phyloP scores from a whole-genome alignment of 2,888 invertebrate species.

The Tinea pellionella region DNA sequence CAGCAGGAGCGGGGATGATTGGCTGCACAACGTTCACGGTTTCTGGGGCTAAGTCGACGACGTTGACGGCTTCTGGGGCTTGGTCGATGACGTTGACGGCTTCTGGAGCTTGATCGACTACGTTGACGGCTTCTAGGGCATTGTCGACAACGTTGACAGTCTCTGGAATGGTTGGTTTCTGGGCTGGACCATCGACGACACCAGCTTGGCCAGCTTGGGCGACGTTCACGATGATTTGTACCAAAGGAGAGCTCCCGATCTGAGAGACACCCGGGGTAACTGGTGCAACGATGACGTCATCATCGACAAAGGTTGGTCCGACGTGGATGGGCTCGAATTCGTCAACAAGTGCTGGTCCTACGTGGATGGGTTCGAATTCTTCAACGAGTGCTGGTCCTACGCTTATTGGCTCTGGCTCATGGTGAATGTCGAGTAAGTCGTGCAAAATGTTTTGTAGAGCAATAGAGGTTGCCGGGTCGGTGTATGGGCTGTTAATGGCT shows the following conservation, averaged over 20 bases:
- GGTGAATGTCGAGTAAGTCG: slow-evolving; percentile 22
- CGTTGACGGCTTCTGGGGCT: slow-evolving; percentile 16
- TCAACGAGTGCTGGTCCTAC: slow-evolving; percentile 20
- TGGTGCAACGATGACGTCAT: slow-evolving; percentile 18
- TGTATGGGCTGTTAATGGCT: slow-evolving; percentile 40
- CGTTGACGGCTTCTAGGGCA: slow-evolving; percentile 20
- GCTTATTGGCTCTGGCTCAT: slow-evolving; percentile 20
- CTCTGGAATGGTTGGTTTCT: slow-evolving; percentile 16
- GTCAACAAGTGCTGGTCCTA: slow-evolving; percentile 19
- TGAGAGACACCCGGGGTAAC: slow-evolving; percentile 14
- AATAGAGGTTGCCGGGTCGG: slow-evolving; percentile 37
- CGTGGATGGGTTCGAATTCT: slow-evolving; percentile 18
- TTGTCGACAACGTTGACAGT: slow-evolving; percentile 19
- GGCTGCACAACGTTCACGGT: slow-evolving; percentile 16
- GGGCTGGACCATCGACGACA: slow-evolving; percentile 12
- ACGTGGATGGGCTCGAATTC: slow-evolving; percentile 20
- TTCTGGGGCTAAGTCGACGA: slow-evolving; percentile 17
- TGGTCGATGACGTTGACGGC: slow-evolving; percentile 14
- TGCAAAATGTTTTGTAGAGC: slow-evolving; percentile 23
- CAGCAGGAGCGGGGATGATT: slow-evolving; percentile 21
- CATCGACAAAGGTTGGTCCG: slow-evolving; percentile 23
- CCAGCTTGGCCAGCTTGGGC: slow-evolving; percentile 19
- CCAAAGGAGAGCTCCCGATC: too few species aligned
- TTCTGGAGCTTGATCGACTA: slow-evolving; percentile 18
- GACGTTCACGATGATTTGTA: slow-evolving; percentile 15